phyloP scores from a whole-genome alignment of 2,797 vertebrate genomes.

The Platyrinchus mystaceus region DNA sequence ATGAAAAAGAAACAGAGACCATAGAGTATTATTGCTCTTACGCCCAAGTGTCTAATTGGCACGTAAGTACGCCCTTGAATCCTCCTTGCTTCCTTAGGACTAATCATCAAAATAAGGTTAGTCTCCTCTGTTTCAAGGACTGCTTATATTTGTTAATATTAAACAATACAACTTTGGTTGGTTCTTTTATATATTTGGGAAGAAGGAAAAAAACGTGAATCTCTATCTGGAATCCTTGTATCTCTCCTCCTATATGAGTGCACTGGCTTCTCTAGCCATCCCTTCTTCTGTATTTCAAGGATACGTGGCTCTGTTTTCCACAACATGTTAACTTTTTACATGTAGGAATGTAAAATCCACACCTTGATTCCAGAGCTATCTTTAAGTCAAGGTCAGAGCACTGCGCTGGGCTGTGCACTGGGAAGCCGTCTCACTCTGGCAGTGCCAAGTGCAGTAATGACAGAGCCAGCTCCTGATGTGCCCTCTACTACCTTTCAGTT shows the following conservation, averaged over 20 bases:
- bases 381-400: background rate
- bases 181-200: background rate
- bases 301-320: background rate
- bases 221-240: background rate
- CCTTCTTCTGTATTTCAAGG: background rate
- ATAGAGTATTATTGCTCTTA: background rate
- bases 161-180: background rate
- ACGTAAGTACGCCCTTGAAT: background rate
- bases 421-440: background rate
- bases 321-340: background rate
- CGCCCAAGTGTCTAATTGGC: background rate
- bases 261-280: background rate
- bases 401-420: background rate
- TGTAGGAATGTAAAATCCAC: background rate
- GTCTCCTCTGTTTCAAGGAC: background rate
- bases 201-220: background rate
- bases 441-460: background rate
- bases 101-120: background rate
- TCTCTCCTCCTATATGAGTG: background rate
- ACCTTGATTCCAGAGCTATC: background rate
- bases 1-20: background rate
- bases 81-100: background rate
- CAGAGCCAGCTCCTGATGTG: background rate
- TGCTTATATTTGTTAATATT: background rate
- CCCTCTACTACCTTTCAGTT: background rate